Conservation (phyloP, 2,888 invertebrate genomes). For the Agrypnus murinus region DNA sequence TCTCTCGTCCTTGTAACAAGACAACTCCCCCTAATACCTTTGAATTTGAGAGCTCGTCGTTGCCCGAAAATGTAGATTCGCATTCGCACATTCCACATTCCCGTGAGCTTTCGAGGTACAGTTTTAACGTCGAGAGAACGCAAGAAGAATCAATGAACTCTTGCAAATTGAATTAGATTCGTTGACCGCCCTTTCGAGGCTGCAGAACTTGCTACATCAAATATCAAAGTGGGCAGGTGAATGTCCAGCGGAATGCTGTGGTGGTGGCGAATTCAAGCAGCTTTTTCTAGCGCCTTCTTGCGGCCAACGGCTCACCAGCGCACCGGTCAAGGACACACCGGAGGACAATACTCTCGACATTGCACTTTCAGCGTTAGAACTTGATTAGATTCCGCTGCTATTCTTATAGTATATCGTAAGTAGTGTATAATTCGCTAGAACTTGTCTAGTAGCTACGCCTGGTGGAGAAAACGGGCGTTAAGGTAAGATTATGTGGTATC, state of each 20-base stretch:
- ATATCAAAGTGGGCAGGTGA: slow-evolving; percentile 59
- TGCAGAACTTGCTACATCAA: slow-evolving; percentile 57
- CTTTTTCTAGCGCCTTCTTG: slow-evolving; percentile 59
- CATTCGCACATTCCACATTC: slow-evolving; percentile 6
- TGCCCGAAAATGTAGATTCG: background rate
- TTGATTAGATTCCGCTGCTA: slow-evolving; percentile 56
- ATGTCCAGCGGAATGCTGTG: slow-evolving; percentile 59
- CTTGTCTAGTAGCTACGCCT: slow-evolving; percentile 28
- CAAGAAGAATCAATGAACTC: slow-evolving; percentile 39
- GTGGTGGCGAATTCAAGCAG: slow-evolving; percentile 58
- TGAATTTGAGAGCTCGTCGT: background rate
- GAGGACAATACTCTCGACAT: slow-evolving; percentile 57
- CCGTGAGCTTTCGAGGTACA: slow-evolving; percentile 11
- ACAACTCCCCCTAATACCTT: background rate
- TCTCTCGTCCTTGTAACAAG: slow-evolving; percentile 18
- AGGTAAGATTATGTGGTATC: slow-evolving; percentile 15
- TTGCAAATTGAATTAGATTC: slow-evolving; percentile 43
- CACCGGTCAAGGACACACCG: slow-evolving; percentile 58
- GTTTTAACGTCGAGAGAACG: slow-evolving; percentile 18
- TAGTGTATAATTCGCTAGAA: slow-evolving; percentile 21
- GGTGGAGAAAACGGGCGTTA: background rate
- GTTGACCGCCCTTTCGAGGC: slow-evolving; percentile 52
- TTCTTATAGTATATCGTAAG: slow-evolving; percentile 13
- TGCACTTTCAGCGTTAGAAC: slow-evolving; percentile 58
- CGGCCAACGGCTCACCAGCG: slow-evolving; percentile 52